Percentiles rank a stretch among this genome's conserved stretches.
These are phyloP conservation scores for Danio jaintianensis DNA, from an alignment of 2,797 vertebrate species.

Conservation along the genomic window DNA sequence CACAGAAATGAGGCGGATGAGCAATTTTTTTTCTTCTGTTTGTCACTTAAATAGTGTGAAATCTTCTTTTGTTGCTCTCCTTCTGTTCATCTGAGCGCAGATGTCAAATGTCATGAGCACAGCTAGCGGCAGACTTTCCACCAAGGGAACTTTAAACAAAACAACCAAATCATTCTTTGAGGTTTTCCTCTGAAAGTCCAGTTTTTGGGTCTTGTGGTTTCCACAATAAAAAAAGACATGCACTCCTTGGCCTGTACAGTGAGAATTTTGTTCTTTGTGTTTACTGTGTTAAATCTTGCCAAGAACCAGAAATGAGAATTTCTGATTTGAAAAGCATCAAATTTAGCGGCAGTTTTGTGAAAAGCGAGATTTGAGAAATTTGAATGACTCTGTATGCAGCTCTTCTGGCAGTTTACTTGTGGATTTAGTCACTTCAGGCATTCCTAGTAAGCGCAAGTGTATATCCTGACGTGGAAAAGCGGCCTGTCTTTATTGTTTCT, in stretches of 20 bases:
- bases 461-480: slow-evolving; percentile 6
- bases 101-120: slow-evolving; percentile 27
- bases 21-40: neutral
- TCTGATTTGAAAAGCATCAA: slow-evolving; percentile 5
- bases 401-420: neutral
- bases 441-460: neutral
- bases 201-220: slow-evolving; percentile 22
- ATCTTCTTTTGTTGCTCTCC: slow-evolving; percentile 1
- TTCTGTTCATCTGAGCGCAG: slow-evolving; percentile 22
- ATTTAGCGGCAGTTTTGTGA: neutral
- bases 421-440: neutral
- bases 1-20: neutral
- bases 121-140: slow-evolving; percentile 4
- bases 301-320: neutral
- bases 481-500: slow-evolving; percentile 29
- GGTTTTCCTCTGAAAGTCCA: slow-evolving; percentile 24
- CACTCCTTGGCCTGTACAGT: neutral
- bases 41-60: slow-evolving; percentile 13
- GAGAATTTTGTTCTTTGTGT: slow-evolving; percentile 18
- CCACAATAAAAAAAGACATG: slow-evolving; percentile 22
- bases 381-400: neutral
- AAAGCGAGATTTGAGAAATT: neutral
- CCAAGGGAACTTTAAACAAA: slow-evolving; percentile 29
- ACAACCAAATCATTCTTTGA: slow-evolving; percentile 20
- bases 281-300: slow-evolving; percentile 23